Base-by-base conservation (phyloP, 2,113 vertebrate genomes). In the Cochlearius cochlearius region DNA sequence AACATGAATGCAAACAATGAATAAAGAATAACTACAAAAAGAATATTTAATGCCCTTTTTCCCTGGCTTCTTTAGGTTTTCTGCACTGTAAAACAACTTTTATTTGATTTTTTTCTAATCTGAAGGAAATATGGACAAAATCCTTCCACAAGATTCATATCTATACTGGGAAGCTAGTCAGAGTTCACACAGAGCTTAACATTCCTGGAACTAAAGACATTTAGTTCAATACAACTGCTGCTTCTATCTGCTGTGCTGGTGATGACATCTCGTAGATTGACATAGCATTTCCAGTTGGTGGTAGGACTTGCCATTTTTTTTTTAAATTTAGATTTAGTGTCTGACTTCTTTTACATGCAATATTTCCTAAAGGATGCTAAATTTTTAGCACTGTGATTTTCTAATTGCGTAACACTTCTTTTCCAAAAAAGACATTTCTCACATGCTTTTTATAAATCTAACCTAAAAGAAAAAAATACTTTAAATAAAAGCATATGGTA, bases 401-500 rank as follows among this genome's bases (percentile, higher is more conserved):
- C 92, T 97, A 97, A 97, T 97, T 97, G 94, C 2, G 2, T 92
- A 96, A 95, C 87, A 93, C 85, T 94, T 94, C 30, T 89, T 93
- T 82, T 95, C 87, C 20, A 89, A 91, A 95, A 95, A 87, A 59
- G 91, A 94, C 59, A 95, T 94, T 97, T 96, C 77, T 96, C 93
- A 96, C 89, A 93, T 96, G 89, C 76, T 96, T 97, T 97, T 97
- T 94, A 96, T 97, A 97, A 95, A 91, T 83, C 84, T 76, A 97
- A 91, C 87, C 52, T 94, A 95, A 95, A 94, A 92, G 78, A 81
- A 96, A 96, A 94, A 96, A 89, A 81, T 22, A 68, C 86, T 94
- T 97, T 97, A 97, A 98, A 97, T 96, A 97, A 97, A 97, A 98
- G 96, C 97, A 98, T 96, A 96, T 97, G 97, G 89, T 73, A 81